phyloP scores from a whole-genome alignment of 1,140 invertebrate species.

The Eubasilissa regina region DNA sequence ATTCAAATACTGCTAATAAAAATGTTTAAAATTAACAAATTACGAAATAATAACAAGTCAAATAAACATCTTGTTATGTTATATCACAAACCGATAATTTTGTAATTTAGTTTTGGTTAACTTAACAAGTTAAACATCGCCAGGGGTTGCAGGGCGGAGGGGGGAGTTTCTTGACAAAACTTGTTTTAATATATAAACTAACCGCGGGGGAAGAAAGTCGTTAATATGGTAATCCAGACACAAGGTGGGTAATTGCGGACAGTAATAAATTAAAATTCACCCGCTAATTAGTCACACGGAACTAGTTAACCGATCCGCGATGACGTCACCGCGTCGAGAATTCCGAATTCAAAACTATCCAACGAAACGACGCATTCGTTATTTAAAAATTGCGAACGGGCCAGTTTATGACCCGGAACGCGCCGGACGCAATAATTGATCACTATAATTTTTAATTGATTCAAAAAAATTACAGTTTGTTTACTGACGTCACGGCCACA shows the following conservation, averaged over 20 bases:
- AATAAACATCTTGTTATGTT: too few species aligned
- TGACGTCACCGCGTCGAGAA: neutral
- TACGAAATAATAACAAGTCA: too few species aligned
- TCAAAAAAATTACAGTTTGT: too few species aligned
- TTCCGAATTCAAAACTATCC: conserved; percentile 29
- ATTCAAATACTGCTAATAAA: too few species aligned
- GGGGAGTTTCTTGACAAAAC: neutral
- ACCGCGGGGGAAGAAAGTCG: conserved; percentile 31
- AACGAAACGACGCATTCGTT: conserved; percentile 11
- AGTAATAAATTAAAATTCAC: conserved; percentile 31
- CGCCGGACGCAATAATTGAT: neutral
- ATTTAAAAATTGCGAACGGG: conserved; percentile 2
- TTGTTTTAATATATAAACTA: conserved; percentile 31
- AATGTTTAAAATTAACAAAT: too few species aligned
- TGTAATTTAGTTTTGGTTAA: too few species aligned
- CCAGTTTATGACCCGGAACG: conserved; percentile 21
- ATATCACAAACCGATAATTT: too few species aligned
- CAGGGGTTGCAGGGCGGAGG: too few species aligned
- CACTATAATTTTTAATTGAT: neutral
- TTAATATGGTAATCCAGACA: conserved; percentile 30
- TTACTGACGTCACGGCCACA: too few species aligned
- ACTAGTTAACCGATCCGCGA: conserved; percentile 35
- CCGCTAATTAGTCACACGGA: conserved; percentile 42
- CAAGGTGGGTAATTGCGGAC: conserved; percentile 23
- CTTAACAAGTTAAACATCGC: too few species aligned